These are phyloP conservation scores for Isurus oxyrinchus DNA, from an alignment of 2,113 vertebrate species.

Conservation along the genomic window DNA sequence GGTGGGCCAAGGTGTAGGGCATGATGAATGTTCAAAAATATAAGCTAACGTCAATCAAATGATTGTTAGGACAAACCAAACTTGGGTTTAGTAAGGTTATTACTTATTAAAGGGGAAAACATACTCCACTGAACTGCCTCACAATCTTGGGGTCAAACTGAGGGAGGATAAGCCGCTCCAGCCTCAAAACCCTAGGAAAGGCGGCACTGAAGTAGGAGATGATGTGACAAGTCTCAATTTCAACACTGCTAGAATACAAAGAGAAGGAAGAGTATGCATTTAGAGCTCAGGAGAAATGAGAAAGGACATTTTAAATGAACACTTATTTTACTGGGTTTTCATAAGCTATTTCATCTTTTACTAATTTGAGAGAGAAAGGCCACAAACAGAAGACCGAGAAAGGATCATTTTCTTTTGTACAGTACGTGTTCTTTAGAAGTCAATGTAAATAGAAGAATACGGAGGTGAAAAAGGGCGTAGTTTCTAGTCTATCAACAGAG, in stretches of 20 bases:
- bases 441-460: neutral
- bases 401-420: neutral
- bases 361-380: neutral
- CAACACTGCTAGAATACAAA: neutral
- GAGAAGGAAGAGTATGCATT: neutral
- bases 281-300: neutral
- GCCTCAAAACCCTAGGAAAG: neutral
- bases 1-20: neutral
- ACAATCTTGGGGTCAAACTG: neutral
- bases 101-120: neutral
- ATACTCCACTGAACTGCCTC: neutral
- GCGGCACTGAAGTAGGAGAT: neutral
- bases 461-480: neutral
- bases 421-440: neutral
- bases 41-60: neutral
- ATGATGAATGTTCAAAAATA: neutral
- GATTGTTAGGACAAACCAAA: neutral
- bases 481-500: neutral
- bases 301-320: neutral
- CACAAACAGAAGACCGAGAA: neutral
- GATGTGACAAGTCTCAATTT: neutral
- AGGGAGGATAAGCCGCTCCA: neutral
- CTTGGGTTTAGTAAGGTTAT: neutral
- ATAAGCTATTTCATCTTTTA: too few species aligned
- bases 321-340: neutral